Base-by-base conservation (phyloP, 2,888 invertebrate species). In the Agrotis ipsilon region DNA sequence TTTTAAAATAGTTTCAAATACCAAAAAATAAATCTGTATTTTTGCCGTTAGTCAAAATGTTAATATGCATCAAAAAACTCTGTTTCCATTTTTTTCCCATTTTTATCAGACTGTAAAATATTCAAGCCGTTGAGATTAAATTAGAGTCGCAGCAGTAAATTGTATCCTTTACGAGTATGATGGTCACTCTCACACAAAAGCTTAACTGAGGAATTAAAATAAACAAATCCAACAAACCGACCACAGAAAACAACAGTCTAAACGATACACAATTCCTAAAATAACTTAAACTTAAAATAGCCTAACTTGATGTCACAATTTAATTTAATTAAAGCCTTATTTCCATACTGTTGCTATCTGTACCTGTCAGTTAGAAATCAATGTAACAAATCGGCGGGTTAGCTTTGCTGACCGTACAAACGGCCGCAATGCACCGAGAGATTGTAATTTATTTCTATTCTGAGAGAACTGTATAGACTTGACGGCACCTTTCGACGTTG, bases 371-470 rank as follows among this genome's bases (percentile, higher is more conserved):
- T 90, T 89, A 89, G 89, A 89, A 92, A 91, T 93, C 92, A 91
- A 90, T 89, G 89, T 93, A 92, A 94, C 93, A 94, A 93, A 94
- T 94, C 91, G 92, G 82, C 87, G 86, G 83, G 83, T 82, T 86
- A 75, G 70, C 90, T 90, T 90, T 92, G 91, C 92, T 88, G 91
- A 89, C 92, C 87, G 87, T 92, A 91, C 91, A 85, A 86, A 84
- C 83, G 81, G 83, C 80, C 86, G 86, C 86, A 86, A 82, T 86
- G 87, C 89, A 89, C 86, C 79, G 82, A 86, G 87, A 86, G 88
- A 87, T 89, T 84, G 90, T 93, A 89, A 94, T 94, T 94, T 94
- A 93, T 94, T 93, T 92, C 89, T 85, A 87, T 91, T 92, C 92
- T 92, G 89, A 93, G 90, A 88, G 86, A 84, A 83, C 82, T 82